Evolutionary conservation across 2,797 vertebrate genomes (phyloP).

Genomic region (Alosa sapidissima): DNA sequence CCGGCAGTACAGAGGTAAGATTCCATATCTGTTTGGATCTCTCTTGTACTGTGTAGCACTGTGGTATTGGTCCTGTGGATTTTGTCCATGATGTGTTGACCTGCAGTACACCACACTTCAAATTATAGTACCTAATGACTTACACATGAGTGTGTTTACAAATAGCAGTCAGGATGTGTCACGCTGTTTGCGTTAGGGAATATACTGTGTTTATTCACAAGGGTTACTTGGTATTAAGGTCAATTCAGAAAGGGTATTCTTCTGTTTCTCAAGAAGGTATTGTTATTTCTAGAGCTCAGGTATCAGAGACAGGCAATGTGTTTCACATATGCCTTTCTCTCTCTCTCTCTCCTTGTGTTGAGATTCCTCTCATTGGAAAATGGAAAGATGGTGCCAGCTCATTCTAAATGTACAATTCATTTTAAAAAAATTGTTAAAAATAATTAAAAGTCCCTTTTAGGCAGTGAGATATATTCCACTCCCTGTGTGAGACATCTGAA

Average conservation of each 20-base stretch:
- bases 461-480: not conserved
- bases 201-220: not conserved
- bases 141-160: not conserved
- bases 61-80: not conserved
- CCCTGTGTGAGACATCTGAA: not conserved
- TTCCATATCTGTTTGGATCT: not conserved
- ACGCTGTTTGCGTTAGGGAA: not conserved
- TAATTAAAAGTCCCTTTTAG: not conserved
- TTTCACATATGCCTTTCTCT: not conserved
- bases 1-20: constrained; percentile 31
- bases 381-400: not conserved
- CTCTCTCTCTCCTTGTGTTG: not conserved
- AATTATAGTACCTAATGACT: not conserved
- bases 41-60: not conserved
- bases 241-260: not conserved
- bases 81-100: not conserved
- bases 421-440: not conserved
- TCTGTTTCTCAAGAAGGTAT: not conserved
- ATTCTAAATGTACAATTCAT: not conserved
- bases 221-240: not conserved
- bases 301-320: not conserved
- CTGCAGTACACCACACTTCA: not conserved
- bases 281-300: constrained; percentile 16
- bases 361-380: not conserved
- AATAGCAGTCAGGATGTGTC: not conserved